Base-by-base conservation (phyloP, 2,888 invertebrate genomes). In the Volucella bombylans region DNA sequence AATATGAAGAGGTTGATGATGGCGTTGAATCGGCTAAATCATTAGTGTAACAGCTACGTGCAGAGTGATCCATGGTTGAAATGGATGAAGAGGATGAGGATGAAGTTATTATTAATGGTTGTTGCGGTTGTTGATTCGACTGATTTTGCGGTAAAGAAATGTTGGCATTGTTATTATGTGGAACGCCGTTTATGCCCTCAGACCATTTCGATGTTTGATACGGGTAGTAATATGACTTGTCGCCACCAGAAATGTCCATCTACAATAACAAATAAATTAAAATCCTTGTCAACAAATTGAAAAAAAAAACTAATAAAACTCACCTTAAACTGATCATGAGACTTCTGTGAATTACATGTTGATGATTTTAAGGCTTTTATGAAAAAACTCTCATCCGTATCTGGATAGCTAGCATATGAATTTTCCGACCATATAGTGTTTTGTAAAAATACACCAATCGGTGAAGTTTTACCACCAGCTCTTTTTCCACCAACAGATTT, bases 341-440 rank as follows among this genome's bases (percentile, higher is more conserved):
- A 76, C 82, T 78, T 88, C 85, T 79, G 79, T 12, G 54, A 31
- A 31, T 4, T 64, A 10, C 55, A 71, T 31, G 82, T 31, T 57
- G 87, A 87, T 4, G 89, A 88, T 67, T 88, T 88, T 83, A 88
- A 88, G n/a, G 87, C 88, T 86, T 89, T 89, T 47, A 87, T 88
- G 59, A 88, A 89, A 55, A 90, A 89, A 78, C 89, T 89, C 52
- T 89, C 89, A 82, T 88, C 87, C 39, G 91, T 90, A 54, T 90
- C 89, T 31, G 88, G 88, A 50, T 87, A 87, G 72, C 87, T 87
- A 14, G 76, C 71, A 38, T 86, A 83, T 2, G 87, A 83, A 82
- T 88, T 88, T 82, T 92, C 90, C 11, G 93, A 93, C 93, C 93
- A 93, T 88, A 93, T 93, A 9, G 93, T 93, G 88, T 92, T 92